Percentiles rank a stretch among this genome's conserved stretches.
These are phyloP conservation scores for Tetheella fluctuosa DNA, from an alignment of 2,888 invertebrate species.

Conservation along the genomic window DNA sequence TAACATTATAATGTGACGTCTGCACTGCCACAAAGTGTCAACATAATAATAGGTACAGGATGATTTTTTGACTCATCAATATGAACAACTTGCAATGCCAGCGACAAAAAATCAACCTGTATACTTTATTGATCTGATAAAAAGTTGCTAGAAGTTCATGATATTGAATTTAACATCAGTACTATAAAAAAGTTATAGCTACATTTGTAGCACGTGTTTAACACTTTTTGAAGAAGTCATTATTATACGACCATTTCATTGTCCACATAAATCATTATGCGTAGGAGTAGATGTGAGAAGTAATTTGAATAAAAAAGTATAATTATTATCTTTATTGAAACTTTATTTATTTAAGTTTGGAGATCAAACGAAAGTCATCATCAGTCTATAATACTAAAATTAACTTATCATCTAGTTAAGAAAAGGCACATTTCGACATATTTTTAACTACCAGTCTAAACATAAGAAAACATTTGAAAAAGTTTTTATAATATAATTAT, in stretches of 20 bases:
- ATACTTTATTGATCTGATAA: too few species aligned
- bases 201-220: conserved; percentile 4
- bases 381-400: conserved; percentile 62
- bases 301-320: conserved; percentile 28
- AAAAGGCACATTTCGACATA: conserved; percentile 7
- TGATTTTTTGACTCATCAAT: too few species aligned
- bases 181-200: too few species aligned
- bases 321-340: conserved; percentile 36
- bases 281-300: neutral
- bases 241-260: neutral
- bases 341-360: conserved; percentile 69
- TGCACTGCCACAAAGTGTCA: too few species aligned
- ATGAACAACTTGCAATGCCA: too few species aligned
- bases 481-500: conserved; percentile 21
- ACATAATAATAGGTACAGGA: too few species aligned
- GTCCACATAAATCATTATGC: neutral
- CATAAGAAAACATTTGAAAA: conserved; percentile 66
- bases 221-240: neutral
- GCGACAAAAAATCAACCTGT: too few species aligned
- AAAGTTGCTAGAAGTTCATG: too few species aligned
- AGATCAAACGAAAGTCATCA: conserved; percentile 84
- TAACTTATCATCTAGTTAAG: conserved; percentile 27
- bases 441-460: conserved; percentile 19
- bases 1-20: too few species aligned
- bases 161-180: too few species aligned